phyloP scores from a whole-genome alignment of 2,797 vertebrate species.

The Cottoperca gobio region DNA sequence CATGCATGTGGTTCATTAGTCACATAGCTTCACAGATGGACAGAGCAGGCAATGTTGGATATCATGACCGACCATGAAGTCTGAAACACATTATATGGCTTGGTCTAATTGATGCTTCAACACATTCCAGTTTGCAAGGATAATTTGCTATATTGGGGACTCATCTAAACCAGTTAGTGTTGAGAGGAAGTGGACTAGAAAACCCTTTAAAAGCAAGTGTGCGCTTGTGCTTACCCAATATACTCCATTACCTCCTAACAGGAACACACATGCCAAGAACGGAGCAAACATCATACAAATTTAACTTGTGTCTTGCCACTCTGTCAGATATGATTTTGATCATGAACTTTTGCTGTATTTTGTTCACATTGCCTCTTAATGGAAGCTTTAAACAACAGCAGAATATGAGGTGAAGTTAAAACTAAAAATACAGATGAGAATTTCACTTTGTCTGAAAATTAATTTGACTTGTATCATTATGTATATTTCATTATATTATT shows the following conservation, averaged over 20 bases:
- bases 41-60: background rate
- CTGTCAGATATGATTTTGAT: constrained; percentile 14
- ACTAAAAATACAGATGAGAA: background rate
- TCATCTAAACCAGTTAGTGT: constrained; percentile 13
- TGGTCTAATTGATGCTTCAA: constrained; percentile 5
- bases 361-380: background rate
- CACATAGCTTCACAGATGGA: background rate
- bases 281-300: constrained; percentile 34
- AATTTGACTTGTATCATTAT: background rate
- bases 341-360: background rate
- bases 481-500: background rate
- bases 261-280: background rate
- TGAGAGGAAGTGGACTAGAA: constrained; percentile 29
- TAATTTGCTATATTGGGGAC: background rate
- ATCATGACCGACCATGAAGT: background rate
- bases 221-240: constrained; percentile 26
- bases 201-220: constrained; percentile 11
- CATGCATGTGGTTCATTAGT: background rate
- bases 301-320: background rate
- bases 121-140: background rate
- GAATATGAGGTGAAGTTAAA: background rate
- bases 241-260: constrained; percentile 38
- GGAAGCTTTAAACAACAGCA: background rate
- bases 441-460: background rate
- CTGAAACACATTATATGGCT: background rate